These are phyloP conservation scores for Trichonephila clavata DNA, from an alignment of 1,140 invertebrate genomes.

Conservation along the genomic window DNA sequence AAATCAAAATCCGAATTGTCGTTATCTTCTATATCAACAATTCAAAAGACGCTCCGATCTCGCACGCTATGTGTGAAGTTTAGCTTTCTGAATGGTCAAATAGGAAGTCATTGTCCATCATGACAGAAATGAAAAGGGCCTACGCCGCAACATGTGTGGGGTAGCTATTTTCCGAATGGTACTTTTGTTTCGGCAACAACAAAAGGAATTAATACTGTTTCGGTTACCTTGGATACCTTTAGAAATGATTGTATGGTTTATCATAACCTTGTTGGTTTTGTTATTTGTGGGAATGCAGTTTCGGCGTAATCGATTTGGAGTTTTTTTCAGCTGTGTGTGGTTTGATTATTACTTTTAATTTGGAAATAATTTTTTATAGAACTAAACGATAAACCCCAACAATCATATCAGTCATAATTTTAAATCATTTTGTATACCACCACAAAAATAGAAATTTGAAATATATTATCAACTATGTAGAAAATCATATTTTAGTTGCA, in stretches of 20 bases:
- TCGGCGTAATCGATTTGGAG: neutral
- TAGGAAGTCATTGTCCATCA: conserved; percentile 10
- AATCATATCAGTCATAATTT: too few species aligned
- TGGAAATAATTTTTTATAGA: too few species aligned
- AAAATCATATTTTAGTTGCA: too few species aligned
- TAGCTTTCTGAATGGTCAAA: conserved; percentile 4
- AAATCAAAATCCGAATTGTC: neutral
- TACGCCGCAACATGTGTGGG: neutral
- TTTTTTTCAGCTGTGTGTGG: too few species aligned
- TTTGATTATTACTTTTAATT: too few species aligned
- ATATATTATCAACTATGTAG: too few species aligned
- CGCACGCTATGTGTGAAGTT: conserved; percentile 36
- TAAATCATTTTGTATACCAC: too few species aligned
- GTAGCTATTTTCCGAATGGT: neutral
- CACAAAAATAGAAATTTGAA: too few species aligned
- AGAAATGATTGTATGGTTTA: neutral
- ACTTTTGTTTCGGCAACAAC: conserved; percentile 29
- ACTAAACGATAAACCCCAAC: too few species aligned
- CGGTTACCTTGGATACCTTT: conserved; percentile 50
- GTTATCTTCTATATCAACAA: neutral
- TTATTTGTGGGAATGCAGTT: neutral
- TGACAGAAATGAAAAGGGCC: neutral
- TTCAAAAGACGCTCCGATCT: conserved; percentile 43
- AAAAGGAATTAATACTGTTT: neutral
- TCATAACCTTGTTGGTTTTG: neutral